Percentiles rank a stretch among this genome's conserved stretches.
Conservation (phyloP, 2,113 vertebrate species). For the Grammomys dolichurus region DNA sequence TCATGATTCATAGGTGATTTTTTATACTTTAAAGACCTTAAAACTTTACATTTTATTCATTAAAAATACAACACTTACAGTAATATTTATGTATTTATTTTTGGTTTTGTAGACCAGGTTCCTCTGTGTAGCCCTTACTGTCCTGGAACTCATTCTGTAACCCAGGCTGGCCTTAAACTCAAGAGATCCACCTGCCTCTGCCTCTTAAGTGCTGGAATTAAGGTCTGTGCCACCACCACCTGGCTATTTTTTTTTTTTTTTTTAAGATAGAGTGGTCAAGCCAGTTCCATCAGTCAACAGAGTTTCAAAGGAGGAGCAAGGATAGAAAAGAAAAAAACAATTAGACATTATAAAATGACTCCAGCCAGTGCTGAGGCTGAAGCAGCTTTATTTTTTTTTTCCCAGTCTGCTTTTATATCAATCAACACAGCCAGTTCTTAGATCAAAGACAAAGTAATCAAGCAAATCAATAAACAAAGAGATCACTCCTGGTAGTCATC, state of each 20-base stretch:
- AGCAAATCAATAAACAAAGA: no score
- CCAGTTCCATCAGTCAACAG: no score
- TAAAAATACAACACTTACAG: background rate
- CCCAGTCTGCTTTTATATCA: no score
- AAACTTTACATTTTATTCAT: background rate
- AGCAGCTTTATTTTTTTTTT: no score
- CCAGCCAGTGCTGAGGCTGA: no score
- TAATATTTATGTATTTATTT: background rate
- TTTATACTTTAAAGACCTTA: background rate
- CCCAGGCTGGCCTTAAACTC: background rate
- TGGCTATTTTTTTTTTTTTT: background rate
- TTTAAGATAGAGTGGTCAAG: background rate
- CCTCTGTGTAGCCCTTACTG: background rate
- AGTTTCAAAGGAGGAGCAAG: no score
- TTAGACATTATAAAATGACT: no score
- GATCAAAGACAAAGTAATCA: no score
- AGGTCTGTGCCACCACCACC: background rate
- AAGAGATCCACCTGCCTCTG: background rate
- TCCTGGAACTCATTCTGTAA: background rate
- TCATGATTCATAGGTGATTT: background rate
- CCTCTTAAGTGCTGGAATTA: background rate
- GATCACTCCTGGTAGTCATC: no score
- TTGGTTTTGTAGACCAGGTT: background rate
- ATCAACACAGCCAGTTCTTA: no score
- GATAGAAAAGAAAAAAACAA: no score